A percentile compares a stretch with the other conserved stretches of the same genome.
These are phyloP conservation scores for Cydia amplana DNA, from an alignment of 1,140 invertebrate species.

Conservation along the genomic window DNA sequence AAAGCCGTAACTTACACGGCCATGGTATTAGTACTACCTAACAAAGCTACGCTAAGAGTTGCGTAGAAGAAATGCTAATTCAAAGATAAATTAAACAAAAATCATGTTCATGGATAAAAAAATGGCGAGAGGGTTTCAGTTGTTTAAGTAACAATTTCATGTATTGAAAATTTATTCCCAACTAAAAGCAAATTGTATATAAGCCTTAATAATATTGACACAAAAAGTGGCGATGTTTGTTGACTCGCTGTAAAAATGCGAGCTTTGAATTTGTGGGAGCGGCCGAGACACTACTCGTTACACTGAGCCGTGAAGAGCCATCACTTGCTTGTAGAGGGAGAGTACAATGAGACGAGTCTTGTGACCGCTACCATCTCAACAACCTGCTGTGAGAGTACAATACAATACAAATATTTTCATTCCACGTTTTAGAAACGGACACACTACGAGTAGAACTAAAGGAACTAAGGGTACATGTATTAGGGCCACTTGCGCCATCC, in stretches of 20 bases:
- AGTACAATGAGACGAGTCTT: slow-evolving; percentile 26
- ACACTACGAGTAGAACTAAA: not conserved
- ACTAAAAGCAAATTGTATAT: not conserved
- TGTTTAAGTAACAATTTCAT: no score
- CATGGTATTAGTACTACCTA: no score
- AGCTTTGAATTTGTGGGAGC: slow-evolving; percentile 4
- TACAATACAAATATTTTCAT: not conserved
- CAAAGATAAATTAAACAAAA: no score
- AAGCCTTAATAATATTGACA: not conserved
- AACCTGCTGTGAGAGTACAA: slow-evolving; percentile 3
- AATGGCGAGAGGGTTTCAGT: no score
- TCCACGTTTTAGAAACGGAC: not conserved
- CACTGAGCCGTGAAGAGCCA: slow-evolving; percentile 20
- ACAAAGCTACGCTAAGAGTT: no score
- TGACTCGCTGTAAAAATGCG: not conserved
- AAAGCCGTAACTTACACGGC: no score
- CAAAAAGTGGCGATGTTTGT: not conserved
- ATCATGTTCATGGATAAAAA: no score
- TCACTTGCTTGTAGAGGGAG: not conserved
- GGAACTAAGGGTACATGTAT: not conserved
- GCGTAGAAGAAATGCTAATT: no score
- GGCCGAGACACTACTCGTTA: slow-evolving; percentile 25
- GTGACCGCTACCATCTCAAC: slow-evolving; percentile 20
- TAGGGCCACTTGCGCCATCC: no score
- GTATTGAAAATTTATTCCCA: no score